These are phyloP conservation scores for Phortica magna DNA, from an alignment of 2,888 invertebrate genomes.

Conservation along the genomic window DNA sequence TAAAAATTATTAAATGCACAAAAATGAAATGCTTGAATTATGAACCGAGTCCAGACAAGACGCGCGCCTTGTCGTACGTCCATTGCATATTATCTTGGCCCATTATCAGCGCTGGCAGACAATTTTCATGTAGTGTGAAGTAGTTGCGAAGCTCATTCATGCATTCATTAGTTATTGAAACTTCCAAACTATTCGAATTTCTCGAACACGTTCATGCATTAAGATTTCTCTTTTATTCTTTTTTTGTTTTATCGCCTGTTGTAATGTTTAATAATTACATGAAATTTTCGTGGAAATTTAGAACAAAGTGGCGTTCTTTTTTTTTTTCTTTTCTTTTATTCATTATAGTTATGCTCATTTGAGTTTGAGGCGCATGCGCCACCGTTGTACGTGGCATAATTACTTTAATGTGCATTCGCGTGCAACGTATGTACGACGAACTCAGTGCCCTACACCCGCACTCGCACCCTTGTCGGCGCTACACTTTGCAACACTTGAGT, in stretches of 20 bases:
- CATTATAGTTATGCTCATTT: not conserved
- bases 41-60: not conserved
- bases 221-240: not conserved
- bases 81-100: not conserved
- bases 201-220: not conserved
- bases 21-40: not conserved
- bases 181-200: not conserved
- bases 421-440: not conserved
- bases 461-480: not conserved
- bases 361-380: conserved; percentile 28
- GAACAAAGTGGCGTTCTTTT: conserved; percentile 38
- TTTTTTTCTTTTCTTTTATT: not conserved
- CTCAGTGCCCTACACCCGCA: not conserved
- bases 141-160: not conserved
- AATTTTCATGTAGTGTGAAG: not conserved
- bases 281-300: conserved; percentile 67
- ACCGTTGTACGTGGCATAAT: conserved; percentile 66
- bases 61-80: conserved; percentile 2
- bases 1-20: conserved; percentile 12
- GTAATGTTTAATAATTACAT: conserved; percentile 60
- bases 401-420: conserved; percentile 52
- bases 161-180: not conserved
- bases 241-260: not conserved
- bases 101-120: not conserved
- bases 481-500: too few relatives aligned